These are phyloP conservation scores for Theonella swinhoei DNA, from an alignment of 37 sponge, comb jelly and placozoan species.

Conservation along the genomic window DNA sequence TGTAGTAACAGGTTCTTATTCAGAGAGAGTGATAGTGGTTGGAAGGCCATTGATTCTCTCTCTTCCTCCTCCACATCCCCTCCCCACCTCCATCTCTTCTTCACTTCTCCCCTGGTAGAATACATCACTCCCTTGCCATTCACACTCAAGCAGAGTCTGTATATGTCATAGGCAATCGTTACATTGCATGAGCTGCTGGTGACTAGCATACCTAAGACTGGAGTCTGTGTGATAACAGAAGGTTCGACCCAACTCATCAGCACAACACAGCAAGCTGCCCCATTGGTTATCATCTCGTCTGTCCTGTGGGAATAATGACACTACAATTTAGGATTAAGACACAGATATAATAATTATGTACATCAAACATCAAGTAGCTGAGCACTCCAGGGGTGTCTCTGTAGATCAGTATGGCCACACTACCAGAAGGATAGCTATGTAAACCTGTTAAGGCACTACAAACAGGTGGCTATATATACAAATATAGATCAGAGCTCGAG, in stretches of 20 bases:
- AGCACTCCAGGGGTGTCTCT: conserved; percentile 28
- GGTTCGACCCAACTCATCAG: conserved; percentile 56
- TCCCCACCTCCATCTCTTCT: conserved; percentile 38
- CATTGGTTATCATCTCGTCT: not conserved
- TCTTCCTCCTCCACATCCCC: not conserved
- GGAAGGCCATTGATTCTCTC: conserved; percentile 7
- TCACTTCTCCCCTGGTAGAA: conserved; percentile 20
- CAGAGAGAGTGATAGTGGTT: conserved; percentile 42
- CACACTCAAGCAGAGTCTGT: not conserved
- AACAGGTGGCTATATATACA: not conserved
- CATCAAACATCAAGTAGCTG: conserved; percentile 21
- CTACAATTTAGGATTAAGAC: not conserved
- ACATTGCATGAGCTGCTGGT: too few relatives aligned
- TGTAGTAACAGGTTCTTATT: conserved; percentile 36
- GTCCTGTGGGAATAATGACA: not conserved
- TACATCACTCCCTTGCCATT: conserved; percentile 8
- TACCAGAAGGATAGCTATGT: conserved; percentile 61
- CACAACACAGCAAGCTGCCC: conserved; percentile 32
- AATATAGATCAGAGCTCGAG: not conserved
- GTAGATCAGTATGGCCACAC: conserved; percentile 25
- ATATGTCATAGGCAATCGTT: too few relatives aligned
- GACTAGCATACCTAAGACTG: too few relatives aligned
- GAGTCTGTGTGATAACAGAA: conserved; percentile 26
- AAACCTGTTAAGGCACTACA: not conserved
- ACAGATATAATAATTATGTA: not conserved